Evolutionary conservation across 1,140 invertebrate species (phyloP), one percentile per base, ranked within the genome.

Genomic region (Bactericera cockerelli): DNA sequence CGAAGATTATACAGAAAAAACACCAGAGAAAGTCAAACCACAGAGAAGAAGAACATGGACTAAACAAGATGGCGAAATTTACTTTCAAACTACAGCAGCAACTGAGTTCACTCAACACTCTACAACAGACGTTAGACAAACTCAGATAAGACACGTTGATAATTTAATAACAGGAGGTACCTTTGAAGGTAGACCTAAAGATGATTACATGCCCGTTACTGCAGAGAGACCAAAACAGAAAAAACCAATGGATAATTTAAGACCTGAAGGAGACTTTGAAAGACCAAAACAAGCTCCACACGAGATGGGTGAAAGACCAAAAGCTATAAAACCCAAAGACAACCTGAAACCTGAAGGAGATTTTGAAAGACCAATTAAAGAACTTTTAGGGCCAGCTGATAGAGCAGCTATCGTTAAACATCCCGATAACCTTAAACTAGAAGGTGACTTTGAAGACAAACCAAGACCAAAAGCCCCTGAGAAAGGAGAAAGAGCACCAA

Each of bases 51-150:
- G 80, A 56, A 83, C 81, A 2, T 83, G 80, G 79, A 83, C 81
- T 16, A 84, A 81, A 70, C 80, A 79, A 73, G 81, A 81, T 69
- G 78, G 79, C 57, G 79, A 79, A 57, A 79, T 78, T 67, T 81
- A 80, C 63, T 80, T 81, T 66, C 75, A 78, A 16, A 80, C 77
- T 2, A 73, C 78, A 61, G 70, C 74, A 58, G 67, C 72, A 55
- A 66, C 69, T 42, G 67, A 67, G 58, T 69, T 65, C 53, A 66
- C 64, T 60, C 26, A 62, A n/a, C 63, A 67, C 19, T 56, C 54
- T 16, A 59, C 57, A 14, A 70, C 63, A 38, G 72, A 75, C 66
- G 63, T 73, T 24, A 67, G 73, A 55, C 61, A 63, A 25, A 55
- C 53, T 31, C 59, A 57, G 19, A 59, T 38, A 26, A 60, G 59